Evolutionary conservation across 2,888 invertebrate species (phyloP), one percentile per base, ranked within the genome.

Genomic region (Boloria selene): DNA sequence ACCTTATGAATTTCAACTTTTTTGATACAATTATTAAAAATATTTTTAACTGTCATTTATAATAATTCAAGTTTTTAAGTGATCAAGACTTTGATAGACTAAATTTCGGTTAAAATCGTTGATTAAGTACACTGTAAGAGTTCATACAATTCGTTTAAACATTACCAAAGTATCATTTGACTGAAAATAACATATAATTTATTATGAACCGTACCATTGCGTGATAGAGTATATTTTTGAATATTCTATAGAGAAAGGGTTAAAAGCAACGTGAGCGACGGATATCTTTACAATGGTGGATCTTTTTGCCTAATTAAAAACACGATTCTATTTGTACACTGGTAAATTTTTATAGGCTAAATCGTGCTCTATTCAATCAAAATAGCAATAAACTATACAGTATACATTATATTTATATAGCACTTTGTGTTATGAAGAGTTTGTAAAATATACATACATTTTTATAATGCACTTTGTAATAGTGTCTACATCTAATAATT

Each of bases 281-380:
- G 31, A 13, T 18, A 53, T 51, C 31, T 13, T 44, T 14, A 26
- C 16, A 31, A 52, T 17, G 56, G 31, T 31, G 50, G 56, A 31
- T 70, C 72, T 75, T 81, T 79, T 79, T 77, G 69, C 72, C 73
- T 77, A 76, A 77, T 80, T 78, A 77, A 83, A 83, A 80, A 79
- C 79, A 73, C 79, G 73, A 76, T 79, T 80, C 78, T 79, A 85
- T 85, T 85, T 81, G 78, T 80, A 75, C 72, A 70, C 68, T 61
- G 70, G 65, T 73, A 69, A 72, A 56, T 73, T 80, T 80, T 83
- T 81, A 79, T 78, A 75, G 74, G 55, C 56, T 64, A 74, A 69
- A 61, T 52, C 60, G 58, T 50, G 45, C 51, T 51, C 45, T 51
- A 64, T 64, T 65, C 16, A 60, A 63, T 55, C 62, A 38, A 31